phyloP scores from a whole-genome alignment of 2,113 vertebrate genomes.

The Burhinus oedicnemus region DNA sequence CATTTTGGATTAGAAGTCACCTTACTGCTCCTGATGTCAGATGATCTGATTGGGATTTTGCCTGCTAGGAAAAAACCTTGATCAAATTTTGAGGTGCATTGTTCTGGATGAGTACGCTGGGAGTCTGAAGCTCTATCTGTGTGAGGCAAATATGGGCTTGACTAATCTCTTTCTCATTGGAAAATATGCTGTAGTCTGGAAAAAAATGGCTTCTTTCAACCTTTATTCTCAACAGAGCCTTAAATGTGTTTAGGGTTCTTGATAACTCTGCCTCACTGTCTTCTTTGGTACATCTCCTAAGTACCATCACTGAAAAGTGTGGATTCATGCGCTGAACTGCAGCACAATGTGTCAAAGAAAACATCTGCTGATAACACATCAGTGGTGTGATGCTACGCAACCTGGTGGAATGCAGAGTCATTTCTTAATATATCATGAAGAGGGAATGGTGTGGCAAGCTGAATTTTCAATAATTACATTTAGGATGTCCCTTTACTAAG shows the following conservation, averaged over 20 bases:
- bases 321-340: not conserved
- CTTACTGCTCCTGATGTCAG: not conserved
- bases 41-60: not conserved
- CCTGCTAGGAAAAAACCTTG: not conserved
- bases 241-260: not conserved
- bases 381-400: not conserved
- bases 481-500: not conserved
- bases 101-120: not conserved
- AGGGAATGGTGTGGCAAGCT: not conserved
- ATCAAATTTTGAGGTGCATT: not conserved
- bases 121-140: not conserved
- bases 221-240: not conserved
- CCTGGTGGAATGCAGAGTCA: not conserved
- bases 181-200: not conserved
- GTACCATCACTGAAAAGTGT: constrained; percentile 5
- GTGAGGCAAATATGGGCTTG: not conserved
- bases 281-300: constrained; percentile 4
- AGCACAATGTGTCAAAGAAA: not conserved
- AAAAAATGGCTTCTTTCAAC: not conserved
- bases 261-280: constrained; percentile 1
- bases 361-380: not conserved
- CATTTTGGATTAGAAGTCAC: not conserved
- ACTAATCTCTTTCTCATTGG: not conserved
- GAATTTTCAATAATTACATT: not conserved
- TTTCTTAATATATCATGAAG: constrained; percentile 13